Base-by-base conservation (phyloP, 2,113 vertebrate species). In the Oryzias curvinotus region DNA sequence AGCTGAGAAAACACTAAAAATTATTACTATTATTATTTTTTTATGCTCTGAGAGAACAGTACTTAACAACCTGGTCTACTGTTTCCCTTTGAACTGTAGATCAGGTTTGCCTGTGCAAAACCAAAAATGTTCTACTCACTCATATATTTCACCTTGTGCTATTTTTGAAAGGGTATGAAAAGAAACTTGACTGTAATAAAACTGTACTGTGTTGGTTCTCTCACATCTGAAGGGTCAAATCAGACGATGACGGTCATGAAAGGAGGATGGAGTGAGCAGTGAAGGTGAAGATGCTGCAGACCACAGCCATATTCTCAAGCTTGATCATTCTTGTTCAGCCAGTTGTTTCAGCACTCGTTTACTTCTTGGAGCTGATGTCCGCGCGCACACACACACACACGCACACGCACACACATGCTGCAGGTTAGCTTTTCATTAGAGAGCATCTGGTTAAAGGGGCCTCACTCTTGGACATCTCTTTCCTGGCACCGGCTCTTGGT, bases 391-490 rank as follows among this genome's bases (percentile, higher is more conserved):
- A 21, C 21, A 1, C 21, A 21, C 18, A 17, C 41, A 62, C 19
- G 12, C 36, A 36, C 36, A 23, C 21, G 12, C 36, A 36, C 10
- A 12, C 10, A 67, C 58, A 36, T 12, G 8, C 52, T 65, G 58
- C 71, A 86, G 84, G 80, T 84, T 83, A 57, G 82, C 57, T 80
- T 60, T 78, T 70, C 72, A 61, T 80, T 68, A 59, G 28, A 26
- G 50, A 61, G 16, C 49, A 59, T 65, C 57, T 86, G 78, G 76
- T 81, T 77, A 55, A 48, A 47, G 36, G 57, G 75, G 62, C 71
- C 65, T 78, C 70, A 13, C 65, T 71, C 75, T 72, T 73, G 73
- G 80, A 81, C 78, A 68, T 86, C 78, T 47, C 77, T 85, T 81
- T 85, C 77, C 75, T 84, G 81, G 81, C 83, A 82, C 42, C 13